These are phyloP conservation scores for Myodes glareolus DNA, from an alignment of 2,113 vertebrate genomes.

Conservation along the genomic window DNA sequence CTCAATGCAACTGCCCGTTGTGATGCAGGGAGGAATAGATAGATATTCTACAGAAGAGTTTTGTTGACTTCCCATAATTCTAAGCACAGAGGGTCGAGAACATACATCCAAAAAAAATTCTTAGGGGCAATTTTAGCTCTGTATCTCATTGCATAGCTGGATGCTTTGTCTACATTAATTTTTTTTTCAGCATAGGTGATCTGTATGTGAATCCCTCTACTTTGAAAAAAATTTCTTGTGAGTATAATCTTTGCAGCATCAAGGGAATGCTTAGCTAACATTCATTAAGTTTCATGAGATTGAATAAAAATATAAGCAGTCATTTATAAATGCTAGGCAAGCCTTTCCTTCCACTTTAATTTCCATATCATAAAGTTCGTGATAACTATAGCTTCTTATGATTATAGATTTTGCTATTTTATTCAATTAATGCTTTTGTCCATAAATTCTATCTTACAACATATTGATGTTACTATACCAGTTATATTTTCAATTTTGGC, in stretches of 20 bases:
- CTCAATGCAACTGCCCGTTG: neutral
- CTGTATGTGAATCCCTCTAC: neutral
- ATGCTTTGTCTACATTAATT: neutral
- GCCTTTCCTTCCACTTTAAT: neutral
- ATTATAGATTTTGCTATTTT: slow-evolving; percentile 8
- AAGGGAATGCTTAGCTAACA: neutral
- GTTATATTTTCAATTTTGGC: neutral
- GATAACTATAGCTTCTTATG: neutral
- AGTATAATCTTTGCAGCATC: neutral
- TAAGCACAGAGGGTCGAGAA: neutral
- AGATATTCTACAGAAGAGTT: neutral
- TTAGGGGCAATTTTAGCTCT: neutral
- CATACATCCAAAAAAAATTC: neutral
- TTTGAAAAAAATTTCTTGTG: neutral
- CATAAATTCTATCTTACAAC: neutral
- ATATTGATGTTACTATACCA: neutral
- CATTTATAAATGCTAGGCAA: neutral
- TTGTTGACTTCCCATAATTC: neutral
- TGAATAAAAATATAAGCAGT: slow-evolving; percentile 31
- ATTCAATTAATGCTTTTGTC: neutral
- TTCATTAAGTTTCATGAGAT: neutral
- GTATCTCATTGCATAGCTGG: neutral
- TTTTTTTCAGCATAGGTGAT: neutral
- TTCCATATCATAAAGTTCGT: slow-evolving; percentile 6
- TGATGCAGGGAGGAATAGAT: neutral